Percentiles rank a stretch among this genome's conserved stretches.
These are phyloP conservation scores for Teleogryllus occipitalis DNA, from an alignment of 1,140 invertebrate genomes.

Conservation along the genomic window DNA sequence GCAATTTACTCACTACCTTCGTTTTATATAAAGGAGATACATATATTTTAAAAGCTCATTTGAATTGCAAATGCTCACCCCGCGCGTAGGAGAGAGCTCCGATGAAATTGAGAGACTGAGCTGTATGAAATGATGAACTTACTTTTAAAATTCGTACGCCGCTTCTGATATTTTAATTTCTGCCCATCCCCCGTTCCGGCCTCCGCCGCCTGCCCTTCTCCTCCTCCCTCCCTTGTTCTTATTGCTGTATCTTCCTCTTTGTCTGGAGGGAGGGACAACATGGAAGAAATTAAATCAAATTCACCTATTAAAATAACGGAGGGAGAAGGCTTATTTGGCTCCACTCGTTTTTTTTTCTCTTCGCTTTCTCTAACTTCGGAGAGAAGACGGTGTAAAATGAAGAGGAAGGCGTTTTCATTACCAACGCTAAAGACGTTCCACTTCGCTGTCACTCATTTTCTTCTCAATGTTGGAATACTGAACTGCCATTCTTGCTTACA, in stretches of 20 bases:
- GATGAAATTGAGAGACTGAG: background rate
- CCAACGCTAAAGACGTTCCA: background rate
- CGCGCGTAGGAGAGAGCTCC: background rate
- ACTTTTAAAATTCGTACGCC: constrained; percentile 1
- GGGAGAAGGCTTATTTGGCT: background rate
- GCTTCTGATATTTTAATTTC: constrained; percentile 5
- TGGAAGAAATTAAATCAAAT: background rate
- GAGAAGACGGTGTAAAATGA: background rate
- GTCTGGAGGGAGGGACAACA: background rate
- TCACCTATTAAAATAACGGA: background rate
- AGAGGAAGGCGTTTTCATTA: background rate
- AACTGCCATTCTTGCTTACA: background rate
- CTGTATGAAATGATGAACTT: background rate
- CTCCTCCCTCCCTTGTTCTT: background rate
- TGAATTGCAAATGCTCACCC: background rate
- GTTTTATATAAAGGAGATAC: background rate
- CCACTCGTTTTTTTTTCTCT: background rate
- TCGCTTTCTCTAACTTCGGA: background rate
- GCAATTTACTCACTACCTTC: constrained; percentile 1
- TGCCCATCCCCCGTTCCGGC: background rate
- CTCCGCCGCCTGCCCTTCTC: background rate
- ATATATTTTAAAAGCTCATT: background rate
- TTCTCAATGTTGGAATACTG: background rate
- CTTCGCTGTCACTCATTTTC: background rate
- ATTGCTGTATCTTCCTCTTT: background rate